These are phyloP conservation scores for Psittacula echo DNA, from an alignment of 2,797 vertebrate genomes.

Conservation along the genomic window DNA sequence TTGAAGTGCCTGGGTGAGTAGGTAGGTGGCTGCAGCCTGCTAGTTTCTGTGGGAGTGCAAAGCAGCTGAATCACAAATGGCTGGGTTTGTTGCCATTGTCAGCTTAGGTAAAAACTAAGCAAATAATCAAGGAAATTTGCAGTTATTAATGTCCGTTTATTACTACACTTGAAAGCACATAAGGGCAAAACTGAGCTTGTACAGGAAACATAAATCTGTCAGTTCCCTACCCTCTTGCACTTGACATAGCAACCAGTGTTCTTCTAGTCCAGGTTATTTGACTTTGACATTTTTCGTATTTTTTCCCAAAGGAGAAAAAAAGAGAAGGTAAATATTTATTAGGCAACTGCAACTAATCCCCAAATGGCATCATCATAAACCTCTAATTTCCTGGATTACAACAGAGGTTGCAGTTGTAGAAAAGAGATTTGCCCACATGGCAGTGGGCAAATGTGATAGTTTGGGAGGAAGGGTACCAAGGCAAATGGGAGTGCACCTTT, in stretches of 20 bases:
- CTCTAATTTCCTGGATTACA: not conserved
- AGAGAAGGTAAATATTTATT: not conserved
- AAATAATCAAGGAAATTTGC: not conserved
- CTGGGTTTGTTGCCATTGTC: not conserved
- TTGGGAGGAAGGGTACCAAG: not conserved
- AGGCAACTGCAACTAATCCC: not conserved
- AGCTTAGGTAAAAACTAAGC: not conserved
- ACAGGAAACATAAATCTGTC: not conserved
- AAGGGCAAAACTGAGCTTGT: not conserved
- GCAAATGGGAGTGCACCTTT: not conserved
- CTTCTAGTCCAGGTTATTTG: not conserved
- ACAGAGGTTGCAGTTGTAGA: not conserved
- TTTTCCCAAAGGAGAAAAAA: not conserved
- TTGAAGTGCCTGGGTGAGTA: not conserved
- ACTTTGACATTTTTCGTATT: not conserved
- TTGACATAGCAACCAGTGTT: not conserved
- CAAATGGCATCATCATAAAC: not conserved
- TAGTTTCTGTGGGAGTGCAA: not conserved
- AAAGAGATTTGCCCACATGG: not conserved
- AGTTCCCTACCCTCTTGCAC: not conserved
- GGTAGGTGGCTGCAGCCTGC: not conserved
- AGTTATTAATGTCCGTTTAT: not conserved
- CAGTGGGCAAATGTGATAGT: not conserved
- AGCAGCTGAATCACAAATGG: not conserved
- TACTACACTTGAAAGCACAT: not conserved